Conservation (phyloP, 2,888 invertebrate species). For the Mellilla xanthometata region DNA sequence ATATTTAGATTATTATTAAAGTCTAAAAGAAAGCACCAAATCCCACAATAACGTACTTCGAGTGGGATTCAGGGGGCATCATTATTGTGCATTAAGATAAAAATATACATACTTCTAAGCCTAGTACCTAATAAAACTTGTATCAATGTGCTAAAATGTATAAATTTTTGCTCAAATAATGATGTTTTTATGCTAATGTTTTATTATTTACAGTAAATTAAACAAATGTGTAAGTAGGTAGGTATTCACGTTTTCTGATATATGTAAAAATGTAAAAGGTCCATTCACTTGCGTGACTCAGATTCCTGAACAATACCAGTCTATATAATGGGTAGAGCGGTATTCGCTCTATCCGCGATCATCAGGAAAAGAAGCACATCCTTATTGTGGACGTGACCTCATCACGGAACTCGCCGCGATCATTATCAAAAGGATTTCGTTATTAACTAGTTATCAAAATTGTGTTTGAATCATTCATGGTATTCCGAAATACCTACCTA, state of each 20-base stretch:
- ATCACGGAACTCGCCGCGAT: constrained; percentile 62
- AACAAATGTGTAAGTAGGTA: not conserved
- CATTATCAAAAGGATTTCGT: constrained; percentile 51
- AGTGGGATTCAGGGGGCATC: too few species aligned
- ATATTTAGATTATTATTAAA: too few species aligned
- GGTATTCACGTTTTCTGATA: not conserved
- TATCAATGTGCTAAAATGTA: too few species aligned
- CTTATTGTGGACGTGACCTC: constrained; percentile 54
- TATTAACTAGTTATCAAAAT: constrained; percentile 43
- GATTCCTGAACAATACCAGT: constrained; percentile 19
- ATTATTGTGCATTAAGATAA: too few species aligned
- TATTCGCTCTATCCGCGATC: constrained; percentile 34
- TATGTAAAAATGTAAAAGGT: constrained; percentile 1
- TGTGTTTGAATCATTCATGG: constrained; percentile 31
- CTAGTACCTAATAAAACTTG: not conserved
- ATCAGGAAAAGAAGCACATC: constrained; percentile 47
- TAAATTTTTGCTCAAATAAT: too few species aligned
- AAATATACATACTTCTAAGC: too few species aligned
- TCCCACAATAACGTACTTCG: too few species aligned
- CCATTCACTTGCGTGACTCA: constrained; percentile 10
- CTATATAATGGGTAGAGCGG: constrained; percentile 17
- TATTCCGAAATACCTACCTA: not conserved
- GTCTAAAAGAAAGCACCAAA: too few species aligned
- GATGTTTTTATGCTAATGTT: too few species aligned
- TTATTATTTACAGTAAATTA: too few species aligned